Base-by-base conservation (phyloP, 2,888 invertebrate species). In the Antheraea assamensis region DNA sequence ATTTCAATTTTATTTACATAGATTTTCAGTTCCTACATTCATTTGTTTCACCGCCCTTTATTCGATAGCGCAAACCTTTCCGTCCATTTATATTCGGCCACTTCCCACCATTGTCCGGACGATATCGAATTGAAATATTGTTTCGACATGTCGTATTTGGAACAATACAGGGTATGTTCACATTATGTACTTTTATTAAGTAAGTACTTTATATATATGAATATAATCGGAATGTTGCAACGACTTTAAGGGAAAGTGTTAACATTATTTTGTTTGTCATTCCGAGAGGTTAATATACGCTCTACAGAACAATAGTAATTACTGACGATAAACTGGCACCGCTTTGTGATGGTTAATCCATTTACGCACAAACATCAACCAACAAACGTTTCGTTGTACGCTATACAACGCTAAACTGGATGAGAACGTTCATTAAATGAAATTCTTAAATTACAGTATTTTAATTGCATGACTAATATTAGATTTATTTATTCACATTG, bases 51-150 rank as follows among this genome's bases (percentile, higher is more conserved):
- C 15, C 82, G 82, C 81, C 87, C 88, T 89, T 87, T 90, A 90
- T 88, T 89, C 89, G 91, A 91, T 91, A 90, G 88, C 88, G 84
- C 84, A 85, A 85, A 86, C 88, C 88, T 91, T 92, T 90, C 92
- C 92, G 91, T 89, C 90, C 92, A 92, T 93, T 91, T 93, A 94
- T 94, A 92, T 93, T 91, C 94, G 86, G 86, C 85, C 82, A 90
- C 90, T 92, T 93, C 93, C 94, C 93, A 88, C 89, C 91, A 91
- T 90, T 92, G 92, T 92, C 87, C 90, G 86, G 80, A 85, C 87
- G 93, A 90, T 94, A 94, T 90, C 93, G 92, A 85, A 87, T 89
- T 94, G 94, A 94, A 93, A 93, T 94, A 94, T 92, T 92, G 93
- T 93, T 92, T 89, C 87, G 88, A 84, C 86, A 87, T 88, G 88